Evolutionary conservation across 2,888 invertebrate species (phyloP).

Genomic region (Spisula subtruncata): DNA sequence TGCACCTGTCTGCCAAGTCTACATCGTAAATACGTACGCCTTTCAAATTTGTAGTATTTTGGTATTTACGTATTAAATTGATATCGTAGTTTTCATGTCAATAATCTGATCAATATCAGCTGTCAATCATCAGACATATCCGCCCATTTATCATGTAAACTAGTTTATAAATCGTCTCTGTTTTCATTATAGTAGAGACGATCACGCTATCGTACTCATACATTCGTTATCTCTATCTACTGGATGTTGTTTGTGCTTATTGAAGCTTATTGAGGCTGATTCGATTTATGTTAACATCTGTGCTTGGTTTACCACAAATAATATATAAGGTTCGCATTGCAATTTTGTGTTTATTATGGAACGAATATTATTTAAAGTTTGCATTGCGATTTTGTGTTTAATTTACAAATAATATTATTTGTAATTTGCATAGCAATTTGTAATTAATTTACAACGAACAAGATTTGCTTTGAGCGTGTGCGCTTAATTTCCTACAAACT

Average conservation of each 20-base stretch:
- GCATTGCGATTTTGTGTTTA: too few species aligned
- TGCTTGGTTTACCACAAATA: too few species aligned
- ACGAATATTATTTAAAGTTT: too few species aligned
- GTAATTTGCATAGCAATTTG: too few species aligned
- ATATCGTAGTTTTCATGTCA: slow-evolving; percentile 13
- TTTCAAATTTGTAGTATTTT: neutral
- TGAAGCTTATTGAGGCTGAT: neutral
- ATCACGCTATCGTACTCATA: neutral
- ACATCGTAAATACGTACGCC: neutral
- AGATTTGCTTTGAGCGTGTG: too few species aligned
- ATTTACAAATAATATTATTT: too few species aligned
- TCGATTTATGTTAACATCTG: neutral
- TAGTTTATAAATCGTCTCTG: neutral
- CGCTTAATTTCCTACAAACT: too few species aligned
- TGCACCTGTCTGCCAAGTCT: neutral
- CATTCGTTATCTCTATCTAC: neutral
- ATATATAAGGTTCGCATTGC: too few species aligned
- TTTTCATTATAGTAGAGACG: neutral
- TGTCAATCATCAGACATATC: slow-evolving; percentile 16
- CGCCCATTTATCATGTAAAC: slow-evolving; percentile 10
- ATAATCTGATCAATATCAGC: slow-evolving; percentile 2
- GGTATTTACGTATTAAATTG: neutral
- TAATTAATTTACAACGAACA: too few species aligned
- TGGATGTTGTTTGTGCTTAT: neutral
- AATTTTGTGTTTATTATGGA: too few species aligned